A percentile compares a stretch with the other conserved stretches of the same genome.
Conservation (phyloP, 2,888 invertebrate genomes). For the Drosophila dives region DNA sequence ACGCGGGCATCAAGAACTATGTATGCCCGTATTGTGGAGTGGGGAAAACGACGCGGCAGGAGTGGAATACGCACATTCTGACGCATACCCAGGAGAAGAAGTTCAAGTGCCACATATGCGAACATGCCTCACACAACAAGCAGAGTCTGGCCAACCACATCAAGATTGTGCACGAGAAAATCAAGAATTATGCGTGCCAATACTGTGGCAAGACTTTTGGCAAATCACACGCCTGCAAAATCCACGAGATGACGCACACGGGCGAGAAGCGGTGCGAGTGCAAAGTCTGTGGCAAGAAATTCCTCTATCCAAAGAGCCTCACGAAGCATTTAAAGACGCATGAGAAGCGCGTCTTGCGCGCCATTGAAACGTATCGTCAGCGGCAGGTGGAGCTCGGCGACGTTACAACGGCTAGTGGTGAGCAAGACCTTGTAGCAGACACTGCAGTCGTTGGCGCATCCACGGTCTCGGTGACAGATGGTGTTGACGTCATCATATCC, state of each 20-base stretch:
- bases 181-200: slow-evolving; percentile 82
- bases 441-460: slow-evolving; percentile 2
- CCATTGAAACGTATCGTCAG: slow-evolving; percentile 82
- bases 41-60: slow-evolving; percentile 83
- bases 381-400: slow-evolving; percentile 78
- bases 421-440: slow-evolving; percentile 30
- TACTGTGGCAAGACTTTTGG: slow-evolving; percentile 82
- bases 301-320: slow-evolving; percentile 81
- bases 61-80: slow-evolving; percentile 82
- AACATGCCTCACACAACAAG: slow-evolving; percentile 82
- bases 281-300: slow-evolving; percentile 82
- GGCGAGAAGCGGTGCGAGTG: slow-evolving; percentile 82
- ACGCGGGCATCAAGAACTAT: slow-evolving; percentile 83
- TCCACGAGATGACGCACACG: slow-evolving; percentile 83
- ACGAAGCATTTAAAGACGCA: slow-evolving; percentile 82
- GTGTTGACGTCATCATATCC: slow-evolving; percentile 49
- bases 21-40: slow-evolving; percentile 83
- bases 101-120: slow-evolving; percentile 82
- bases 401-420: slow-evolving; percentile 25
- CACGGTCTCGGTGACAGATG: slow-evolving; percentile 4
- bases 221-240: slow-evolving; percentile 82
- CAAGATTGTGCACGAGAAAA: slow-evolving; percentile 82
- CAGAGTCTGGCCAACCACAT: slow-evolving; percentile 82
- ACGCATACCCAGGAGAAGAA: slow-evolving; percentile 83
- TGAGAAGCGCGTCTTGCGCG: slow-evolving; percentile 81